Evolutionary conservation across 2,888 invertebrate genomes (phyloP).

Genomic region (Uloborus plumipes): DNA sequence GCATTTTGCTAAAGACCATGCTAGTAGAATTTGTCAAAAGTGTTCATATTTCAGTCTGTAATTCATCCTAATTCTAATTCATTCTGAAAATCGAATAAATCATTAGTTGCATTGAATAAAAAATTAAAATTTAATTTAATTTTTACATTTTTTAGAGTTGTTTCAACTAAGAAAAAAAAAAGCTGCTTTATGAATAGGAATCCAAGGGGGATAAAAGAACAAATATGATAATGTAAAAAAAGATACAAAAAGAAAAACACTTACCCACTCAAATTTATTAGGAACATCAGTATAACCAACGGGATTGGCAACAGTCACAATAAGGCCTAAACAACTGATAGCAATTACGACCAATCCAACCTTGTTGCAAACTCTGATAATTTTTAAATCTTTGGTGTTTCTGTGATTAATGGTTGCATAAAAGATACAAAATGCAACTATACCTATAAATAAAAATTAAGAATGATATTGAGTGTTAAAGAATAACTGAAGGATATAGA

Average conservation of each 20-base stretch:
- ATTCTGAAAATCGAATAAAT: no score
- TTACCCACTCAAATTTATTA: constrained; percentile 52
- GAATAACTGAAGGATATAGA: background rate
- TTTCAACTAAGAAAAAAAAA: no score
- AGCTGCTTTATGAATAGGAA: no score
- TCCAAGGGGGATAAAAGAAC: background rate
- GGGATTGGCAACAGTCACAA: constrained; percentile 30
- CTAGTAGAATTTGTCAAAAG: no score
- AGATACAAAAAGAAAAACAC: background rate
- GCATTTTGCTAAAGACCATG: no score
- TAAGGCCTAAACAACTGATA: constrained; percentile 22
- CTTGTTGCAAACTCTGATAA: constrained; percentile 15
- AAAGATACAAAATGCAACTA: constrained; percentile 13
- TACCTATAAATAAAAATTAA: constrained; percentile 18
- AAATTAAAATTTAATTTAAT: no score
- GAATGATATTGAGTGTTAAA: background rate
- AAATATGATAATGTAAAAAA: background rate
- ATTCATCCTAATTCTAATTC: no score
- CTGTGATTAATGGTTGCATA: constrained; percentile 28
- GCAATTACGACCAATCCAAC: background rate
- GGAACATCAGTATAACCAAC: constrained; percentile 47
- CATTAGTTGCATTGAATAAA: no score
- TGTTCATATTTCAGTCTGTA: no score
- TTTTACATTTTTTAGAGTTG: no score
- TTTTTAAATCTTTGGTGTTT: constrained; percentile 8